Conservation (phyloP, 2,888 invertebrate genomes). For the Drosophila pseudotakahashii region DNA sequence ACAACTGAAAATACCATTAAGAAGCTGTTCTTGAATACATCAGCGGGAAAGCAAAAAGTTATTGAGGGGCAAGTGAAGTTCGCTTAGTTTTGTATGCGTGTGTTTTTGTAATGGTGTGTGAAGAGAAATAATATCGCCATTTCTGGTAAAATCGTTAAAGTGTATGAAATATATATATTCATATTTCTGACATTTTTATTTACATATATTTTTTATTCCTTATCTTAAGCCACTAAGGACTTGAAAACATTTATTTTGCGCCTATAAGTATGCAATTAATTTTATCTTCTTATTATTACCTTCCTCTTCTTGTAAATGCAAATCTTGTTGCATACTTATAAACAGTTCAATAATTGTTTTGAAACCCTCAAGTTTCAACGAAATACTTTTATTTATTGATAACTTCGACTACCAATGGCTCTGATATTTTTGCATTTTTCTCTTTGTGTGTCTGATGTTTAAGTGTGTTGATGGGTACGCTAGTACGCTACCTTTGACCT, state of each 20-base stretch:
- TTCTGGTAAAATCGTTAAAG: background rate
- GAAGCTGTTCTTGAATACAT: constrained; percentile 77
- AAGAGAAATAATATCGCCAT: constrained; percentile 3
- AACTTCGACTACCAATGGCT: background rate
- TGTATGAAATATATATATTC: too few species aligned
- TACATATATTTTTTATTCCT: too few species aligned
- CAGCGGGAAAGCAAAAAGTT: constrained; percentile 69
- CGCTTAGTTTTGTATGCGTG: constrained; percentile 47
- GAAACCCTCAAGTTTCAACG: background rate
- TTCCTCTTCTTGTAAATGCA: background rate
- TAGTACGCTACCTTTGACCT: constrained; percentile 91
- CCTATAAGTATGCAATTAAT: background rate
- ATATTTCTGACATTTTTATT: too few species aligned
- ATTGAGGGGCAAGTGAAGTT: constrained; percentile 66
- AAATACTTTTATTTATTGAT: background rate
- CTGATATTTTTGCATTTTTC: background rate
- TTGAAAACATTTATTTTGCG: background rate
- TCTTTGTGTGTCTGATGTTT: constrained; percentile 1
- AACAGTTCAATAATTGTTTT: background rate
- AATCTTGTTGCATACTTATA: background rate
- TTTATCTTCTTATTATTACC: background rate
- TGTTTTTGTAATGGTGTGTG: constrained; percentile 1
- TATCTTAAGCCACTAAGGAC: background rate
- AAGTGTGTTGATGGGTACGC: constrained; percentile 51
- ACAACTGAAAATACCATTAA: constrained; percentile 70